Base-by-base conservation (phyloP, 2,888 invertebrate species). In the Schrankia costaestrigalis region DNA sequence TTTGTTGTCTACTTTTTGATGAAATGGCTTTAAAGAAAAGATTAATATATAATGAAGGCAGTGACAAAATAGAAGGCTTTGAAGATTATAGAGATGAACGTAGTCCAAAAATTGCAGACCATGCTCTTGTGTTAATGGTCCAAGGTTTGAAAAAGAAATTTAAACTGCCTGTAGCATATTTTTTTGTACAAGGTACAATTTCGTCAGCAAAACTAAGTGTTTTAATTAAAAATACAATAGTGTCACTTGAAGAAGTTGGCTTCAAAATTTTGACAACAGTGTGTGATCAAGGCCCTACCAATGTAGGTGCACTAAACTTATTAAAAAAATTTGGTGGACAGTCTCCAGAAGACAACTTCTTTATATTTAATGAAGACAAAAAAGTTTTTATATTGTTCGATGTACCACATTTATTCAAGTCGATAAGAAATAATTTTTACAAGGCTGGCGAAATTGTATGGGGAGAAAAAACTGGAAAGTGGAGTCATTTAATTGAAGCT, bases 111-210 rank as follows among this genome's bases (percentile, higher is more conserved):
- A 2, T 54, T n/a, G 52, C 50, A 1, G 41, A 52, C 11, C 40
- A 52, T 26, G 43, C 42, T 8, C 25, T 50, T 1, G 21, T 50
- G 0, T 52, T 52, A 32, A 46, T 51, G 45, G 10, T 53, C 1
- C 51, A 49, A 35, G 57, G 49, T 1, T 1, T 55, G 10, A 13
- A 21, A 9, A 29, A 19, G 32, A 53, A 51, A 26, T 32, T 38
- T 11, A 55, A 55, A n/a, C 47, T 49, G 24, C 53, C 51, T 3
- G 17, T 49, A 10, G 45, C 47, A n/a, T 45, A 39, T 34, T 57
- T 47, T 24, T 54, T 57, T 41, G 37, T 44, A 0, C 40, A 48
- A 23, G 47, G 51, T 1, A 47, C 49, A 1, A 18, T 51, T 2
- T 37, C 43, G 0, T 38, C 48, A 0, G 14, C 34, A 29, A 41